These are phyloP conservation scores for Thera obeliscata DNA, from an alignment of 2,888 invertebrate genomes.

Conservation along the genomic window DNA sequence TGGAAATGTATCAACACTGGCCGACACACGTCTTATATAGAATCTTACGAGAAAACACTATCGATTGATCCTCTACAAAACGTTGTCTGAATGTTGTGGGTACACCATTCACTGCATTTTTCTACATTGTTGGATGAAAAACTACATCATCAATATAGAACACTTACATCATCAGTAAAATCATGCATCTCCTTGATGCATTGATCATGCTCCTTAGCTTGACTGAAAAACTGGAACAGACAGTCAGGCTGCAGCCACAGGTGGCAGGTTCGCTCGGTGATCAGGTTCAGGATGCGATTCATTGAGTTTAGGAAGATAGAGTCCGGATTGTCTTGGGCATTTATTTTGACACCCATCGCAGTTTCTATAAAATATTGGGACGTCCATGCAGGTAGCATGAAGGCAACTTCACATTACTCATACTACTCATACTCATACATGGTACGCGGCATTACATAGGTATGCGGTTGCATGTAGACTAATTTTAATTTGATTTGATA, in stretches of 20 bases:
- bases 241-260: slow-evolving; percentile 81
- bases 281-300: slow-evolving; percentile 56
- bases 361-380: slow-evolving; percentile 57
- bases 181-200: slow-evolving; percentile 82
- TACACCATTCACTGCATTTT: neutral
- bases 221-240: slow-evolving; percentile 81
- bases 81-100: neutral
- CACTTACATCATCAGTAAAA: slow-evolving; percentile 80
- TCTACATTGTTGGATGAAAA: neutral
- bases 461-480: no score
- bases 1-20: no score
- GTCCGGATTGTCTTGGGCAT: slow-evolving; percentile 64
- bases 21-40: no score
- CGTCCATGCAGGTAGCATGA: no score
- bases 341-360: slow-evolving; percentile 71
- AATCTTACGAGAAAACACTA: neutral
- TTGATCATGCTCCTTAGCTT: slow-evolving; percentile 78
- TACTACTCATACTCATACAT: no score
- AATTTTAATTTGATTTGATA: no score
- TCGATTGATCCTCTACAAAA: neutral
- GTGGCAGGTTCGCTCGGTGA: slow-evolving; percentile 71
- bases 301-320: slow-evolving; percentile 64
- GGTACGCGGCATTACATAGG: no score
- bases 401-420: no score
- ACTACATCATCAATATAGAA: neutral